Evolutionary conservation across 2,888 invertebrate genomes (phyloP).

Genomic region (Tethea ocularis): DNA sequence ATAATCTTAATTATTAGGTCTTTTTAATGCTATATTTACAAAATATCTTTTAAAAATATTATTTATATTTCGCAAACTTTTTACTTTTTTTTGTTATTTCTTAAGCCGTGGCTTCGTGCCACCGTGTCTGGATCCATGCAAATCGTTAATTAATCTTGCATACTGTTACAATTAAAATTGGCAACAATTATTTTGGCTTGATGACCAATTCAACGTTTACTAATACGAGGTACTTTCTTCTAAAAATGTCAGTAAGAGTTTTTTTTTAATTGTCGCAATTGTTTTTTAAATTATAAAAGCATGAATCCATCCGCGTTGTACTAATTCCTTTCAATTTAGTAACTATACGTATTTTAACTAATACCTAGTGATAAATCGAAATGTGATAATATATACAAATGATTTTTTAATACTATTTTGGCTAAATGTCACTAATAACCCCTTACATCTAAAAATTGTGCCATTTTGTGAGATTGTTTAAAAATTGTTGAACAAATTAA

Average conservation of each 20-base stretch:
- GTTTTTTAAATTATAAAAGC: constrained; percentile 25
- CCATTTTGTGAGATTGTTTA: constrained; percentile 60
- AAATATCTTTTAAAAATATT: constrained; percentile 79
- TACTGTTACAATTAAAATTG: background rate
- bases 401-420: constrained; percentile 76
- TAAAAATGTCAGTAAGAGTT: background rate
- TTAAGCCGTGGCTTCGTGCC: constrained; percentile 51
- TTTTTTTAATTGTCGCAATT: background rate
- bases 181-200: background rate
- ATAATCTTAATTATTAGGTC: constrained; percentile 46
- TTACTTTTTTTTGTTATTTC: constrained; percentile 46
- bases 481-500: constrained; percentile 42
- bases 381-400: constrained; percentile 75
- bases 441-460: constrained; percentile 74
- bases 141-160: constrained; percentile 11
- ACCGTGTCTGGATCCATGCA: constrained; percentile 57
- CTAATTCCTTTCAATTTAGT: constrained; percentile 69
- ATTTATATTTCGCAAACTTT: constrained; percentile 70
- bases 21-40: constrained; percentile 74
- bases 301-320: constrained; percentile 70
- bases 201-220: background rate
- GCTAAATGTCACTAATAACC: constrained; percentile 80
- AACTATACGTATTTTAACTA: constrained; percentile 60
- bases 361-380: constrained; percentile 64
- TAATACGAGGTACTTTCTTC: background rate